Evolutionary conservation across 2,888 invertebrate species (phyloP), one percentile per base, ranked within the genome.

Genomic region (Chouioia cunea): DNA sequence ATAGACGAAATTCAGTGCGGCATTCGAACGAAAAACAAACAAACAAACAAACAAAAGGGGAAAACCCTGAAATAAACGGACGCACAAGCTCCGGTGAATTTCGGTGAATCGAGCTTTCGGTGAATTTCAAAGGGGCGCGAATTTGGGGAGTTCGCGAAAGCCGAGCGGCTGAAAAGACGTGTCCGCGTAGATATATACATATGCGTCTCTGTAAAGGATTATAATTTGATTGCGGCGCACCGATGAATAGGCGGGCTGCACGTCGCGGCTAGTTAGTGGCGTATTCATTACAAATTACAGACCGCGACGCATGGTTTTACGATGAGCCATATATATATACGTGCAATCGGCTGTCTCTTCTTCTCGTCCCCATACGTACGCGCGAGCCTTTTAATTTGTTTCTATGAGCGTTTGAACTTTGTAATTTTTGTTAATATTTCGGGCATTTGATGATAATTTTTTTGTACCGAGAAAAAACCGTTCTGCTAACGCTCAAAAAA

Each of bases 281-380:
- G 79, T 82, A 82, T 82, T 82, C 82, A 82, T 81, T 82, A 79
- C 80, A 81, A 82, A 82, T 82, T 81, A 80, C 79, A 79, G 78
- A 74, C 79, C 77, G 68, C 77, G 71, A 75, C 65, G 74, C 70
- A 65, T 53, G 77, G 77, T 79, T 79, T 79, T 78, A 79, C 78
- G 75, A 77, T 76, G 56, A 72, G 76, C 79, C 79, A 66, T 78
- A 78, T 76, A 74, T 75, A 75, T 75, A 76, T 73, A 70, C 65
- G 58, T 20, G 60, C 53, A 67, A 67, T 60, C 18, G 53, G 6
- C 20, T 20, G 8, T 16, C 46, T 16, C 64, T 64, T 53, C 43
- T 54, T 52, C 58, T 50, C n/a, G 36, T 36, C 36, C 36, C 1
- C 36, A 6, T 4, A 6, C 6, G 27, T 15, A 23, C 12, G 20